Evolutionary conservation across 1,140 invertebrate species (phyloP).

Genomic region (Trachelipus rathkii): DNA sequence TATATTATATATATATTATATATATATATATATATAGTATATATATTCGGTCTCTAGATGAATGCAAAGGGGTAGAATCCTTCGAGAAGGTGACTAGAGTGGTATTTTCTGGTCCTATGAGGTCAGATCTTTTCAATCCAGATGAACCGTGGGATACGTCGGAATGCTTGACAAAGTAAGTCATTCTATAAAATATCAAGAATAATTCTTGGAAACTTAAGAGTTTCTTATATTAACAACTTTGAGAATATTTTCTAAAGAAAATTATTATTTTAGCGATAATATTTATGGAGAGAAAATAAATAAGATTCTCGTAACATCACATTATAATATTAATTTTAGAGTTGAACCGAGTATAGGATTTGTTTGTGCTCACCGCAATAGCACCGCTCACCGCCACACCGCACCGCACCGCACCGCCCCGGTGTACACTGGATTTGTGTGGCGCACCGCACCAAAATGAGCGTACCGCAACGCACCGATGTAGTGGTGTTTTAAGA

Average conservation of each 20-base stretch:
- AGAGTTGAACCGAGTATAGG: no score
- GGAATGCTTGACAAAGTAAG: background rate
- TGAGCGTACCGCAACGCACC: no score
- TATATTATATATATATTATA: slow-evolving; percentile 15
- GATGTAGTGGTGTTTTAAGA: no score
- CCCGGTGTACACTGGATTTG: no score
- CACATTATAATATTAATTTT: background rate
- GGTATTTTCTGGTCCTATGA: background rate
- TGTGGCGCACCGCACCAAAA: no score
- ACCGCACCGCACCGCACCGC: no score
- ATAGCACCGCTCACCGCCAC: no score
- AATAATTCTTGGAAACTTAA: background rate
- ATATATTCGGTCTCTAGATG: background rate
- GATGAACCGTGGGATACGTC: background rate
- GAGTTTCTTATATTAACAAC: background rate
- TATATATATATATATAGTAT: slow-evolving; percentile 7
- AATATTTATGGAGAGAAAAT: background rate
- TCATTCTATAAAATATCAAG: background rate
- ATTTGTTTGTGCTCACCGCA: no score
- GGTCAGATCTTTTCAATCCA: background rate
- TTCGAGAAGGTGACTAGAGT: background rate
- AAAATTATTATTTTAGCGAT: background rate
- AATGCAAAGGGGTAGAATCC: background rate
- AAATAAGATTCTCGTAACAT: background rate
- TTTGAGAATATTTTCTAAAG: background rate